Base-by-base conservation (phyloP, 1,140 invertebrate species). In the Heliconius congener region DNA sequence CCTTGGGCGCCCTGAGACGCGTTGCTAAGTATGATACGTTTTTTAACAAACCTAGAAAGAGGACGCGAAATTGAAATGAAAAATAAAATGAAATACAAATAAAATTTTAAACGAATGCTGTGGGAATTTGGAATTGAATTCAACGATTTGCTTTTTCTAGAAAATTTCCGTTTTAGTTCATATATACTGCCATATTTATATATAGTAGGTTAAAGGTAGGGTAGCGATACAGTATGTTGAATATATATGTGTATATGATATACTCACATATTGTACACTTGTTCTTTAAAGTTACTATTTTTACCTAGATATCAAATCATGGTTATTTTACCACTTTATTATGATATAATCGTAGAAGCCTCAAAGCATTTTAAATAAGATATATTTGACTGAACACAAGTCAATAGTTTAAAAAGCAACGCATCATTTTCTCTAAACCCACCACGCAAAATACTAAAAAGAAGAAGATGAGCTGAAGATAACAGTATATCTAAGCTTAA, bases 1-100 rank as follows among this genome's bases (percentile, higher is more conserved):
- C 76, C 77, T 77, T 77, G 81, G 85, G 80, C 82, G 81, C 82
- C 72, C 72, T 75, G 79, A 84, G 85, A 85, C 84, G 85, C 84
- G 84, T 85, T 86, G 87, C 86, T 88, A 84, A 87, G 90, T 88
- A 90, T 86, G 81, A 88, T 87, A 80, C 82, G 74, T 78, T 86
- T 85, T 90, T 87, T 89, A 85, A 86, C 83, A 91, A 23, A 37
- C 55, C 74, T 85, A 85, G 84, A 66, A 82, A 81, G 85, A 81
- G 80, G 76, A 71, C 74, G 76, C 78, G 55, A 82, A 86, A 89
- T 86, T 88, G 87, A 86, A 87, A 85, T 80, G 85, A 84, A 84
- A 88, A 66, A 66, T 66, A 66, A 66, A 66, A 66, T 27, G 23
- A 66, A 66, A 88, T 87, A 85, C 84, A 81, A 81, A 75, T 81